These are phyloP conservation scores for Neotoma lepida DNA, from an alignment of 2,113 vertebrate genomes.

Conservation along the genomic window DNA sequence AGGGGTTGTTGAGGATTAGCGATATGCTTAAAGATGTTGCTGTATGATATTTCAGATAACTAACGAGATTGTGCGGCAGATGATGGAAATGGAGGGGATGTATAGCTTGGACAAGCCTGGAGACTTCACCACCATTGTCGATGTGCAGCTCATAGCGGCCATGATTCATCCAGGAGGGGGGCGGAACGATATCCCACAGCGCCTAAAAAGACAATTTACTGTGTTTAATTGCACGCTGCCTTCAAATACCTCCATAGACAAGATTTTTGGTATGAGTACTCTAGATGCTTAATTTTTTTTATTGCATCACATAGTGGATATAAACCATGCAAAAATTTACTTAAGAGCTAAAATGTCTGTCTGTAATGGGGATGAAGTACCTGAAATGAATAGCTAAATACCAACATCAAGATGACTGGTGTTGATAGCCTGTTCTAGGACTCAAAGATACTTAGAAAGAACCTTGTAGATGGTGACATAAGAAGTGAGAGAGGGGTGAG, in stretches of 20 bases:
- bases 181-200: slow-evolving; percentile 89
- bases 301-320: background rate
- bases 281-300: slow-evolving; percentile 42
- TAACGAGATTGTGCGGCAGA: slow-evolving; percentile 90
- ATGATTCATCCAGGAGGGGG: slow-evolving; percentile 90
- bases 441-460: slow-evolving; percentile 28
- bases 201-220: slow-evolving; percentile 87
- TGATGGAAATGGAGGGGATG: slow-evolving; percentile 91
- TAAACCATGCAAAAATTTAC: background rate
- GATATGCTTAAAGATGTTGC: slow-evolving; percentile 17
- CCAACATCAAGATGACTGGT: background rate
- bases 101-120: slow-evolving; percentile 89
- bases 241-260: slow-evolving; percentile 87
- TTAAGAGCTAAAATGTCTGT: slow-evolving; percentile 6
- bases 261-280: slow-evolving; percentile 86
- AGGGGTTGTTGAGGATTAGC: background rate
- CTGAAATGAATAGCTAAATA: background rate
- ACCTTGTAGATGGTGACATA: background rate
- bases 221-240: slow-evolving; percentile 89
- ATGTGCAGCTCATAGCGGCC: slow-evolving; percentile 87
- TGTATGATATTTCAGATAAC: slow-evolving; percentile 84
- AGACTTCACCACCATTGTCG: slow-evolving; percentile 87
- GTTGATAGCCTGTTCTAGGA: background rate
- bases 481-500: background rate
- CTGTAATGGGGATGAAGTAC: background rate